Conservation (phyloP, 2,113 vertebrate genomes). For the Pedionomus torquatus region DNA sequence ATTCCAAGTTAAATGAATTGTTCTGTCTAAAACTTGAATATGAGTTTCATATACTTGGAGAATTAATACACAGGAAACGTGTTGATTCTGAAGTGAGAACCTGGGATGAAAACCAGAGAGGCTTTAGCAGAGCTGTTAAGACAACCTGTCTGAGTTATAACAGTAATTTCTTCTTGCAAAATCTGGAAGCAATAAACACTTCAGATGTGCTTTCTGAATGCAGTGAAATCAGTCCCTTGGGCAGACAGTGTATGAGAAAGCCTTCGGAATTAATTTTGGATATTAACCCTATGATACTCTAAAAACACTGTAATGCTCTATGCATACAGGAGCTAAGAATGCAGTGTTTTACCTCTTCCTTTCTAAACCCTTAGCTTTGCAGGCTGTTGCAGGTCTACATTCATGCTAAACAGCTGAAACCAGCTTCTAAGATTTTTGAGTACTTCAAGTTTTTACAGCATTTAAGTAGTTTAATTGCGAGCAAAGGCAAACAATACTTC, state of each 20-base stretch:
- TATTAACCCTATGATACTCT: background rate
- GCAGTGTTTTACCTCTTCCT: background rate
- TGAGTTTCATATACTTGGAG: background rate
- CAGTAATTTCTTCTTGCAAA: constrained; percentile 18
- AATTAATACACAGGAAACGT: background rate
- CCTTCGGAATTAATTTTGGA: background rate
- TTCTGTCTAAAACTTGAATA: background rate
- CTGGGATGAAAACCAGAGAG: constrained; percentile 1
- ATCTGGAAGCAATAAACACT: constrained; percentile 33
- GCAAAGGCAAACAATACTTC: background rate
- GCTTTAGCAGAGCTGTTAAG: constrained; percentile 11
- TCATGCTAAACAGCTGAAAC: background rate
- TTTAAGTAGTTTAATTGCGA: background rate
- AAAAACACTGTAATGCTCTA: background rate
- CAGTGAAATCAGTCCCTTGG: background rate
- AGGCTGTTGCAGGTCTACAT: background rate
- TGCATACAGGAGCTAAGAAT: background rate
- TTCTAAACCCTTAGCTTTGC: background rate
- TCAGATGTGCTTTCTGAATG: background rate
- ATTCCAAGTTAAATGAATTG: background rate
- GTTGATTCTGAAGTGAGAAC: background rate
- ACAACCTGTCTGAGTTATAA: background rate
- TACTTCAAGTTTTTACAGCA: background rate
- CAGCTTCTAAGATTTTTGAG: background rate
- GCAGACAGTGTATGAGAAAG: background rate